Evolutionary conservation across 2,888 invertebrate genomes (phyloP).

Genomic region (Apocheima hispidaria): DNA sequence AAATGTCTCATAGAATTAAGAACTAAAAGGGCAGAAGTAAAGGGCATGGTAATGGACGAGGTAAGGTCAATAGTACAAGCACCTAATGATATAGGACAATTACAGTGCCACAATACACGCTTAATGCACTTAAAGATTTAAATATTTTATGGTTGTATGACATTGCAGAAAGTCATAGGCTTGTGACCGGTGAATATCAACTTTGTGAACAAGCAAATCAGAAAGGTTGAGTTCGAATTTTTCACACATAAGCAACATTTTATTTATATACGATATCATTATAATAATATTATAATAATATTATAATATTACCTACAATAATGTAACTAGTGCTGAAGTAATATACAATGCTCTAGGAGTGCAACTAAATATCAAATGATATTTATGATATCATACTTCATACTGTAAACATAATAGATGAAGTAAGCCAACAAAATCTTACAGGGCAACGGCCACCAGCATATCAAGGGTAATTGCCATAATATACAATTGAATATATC

Average conservation of each 20-base stretch:
- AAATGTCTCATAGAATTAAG: slow-evolving; percentile 38
- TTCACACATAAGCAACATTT: background rate
- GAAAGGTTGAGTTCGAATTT: background rate
- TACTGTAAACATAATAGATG: slow-evolving; percentile 3
- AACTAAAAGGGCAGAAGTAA: slow-evolving; percentile 32
- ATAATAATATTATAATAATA: background rate
- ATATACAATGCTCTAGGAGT: background rate
- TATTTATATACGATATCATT: background rate
- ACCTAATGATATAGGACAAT: slow-evolving; percentile 20
- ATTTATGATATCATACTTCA: background rate
- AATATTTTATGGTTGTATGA: slow-evolving; percentile 30
- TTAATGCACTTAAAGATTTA: slow-evolving; percentile 16
- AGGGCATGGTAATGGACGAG: slow-evolving; percentile 7
- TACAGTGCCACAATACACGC: slow-evolving; percentile 5
- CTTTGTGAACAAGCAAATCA: slow-evolving; percentile 6
- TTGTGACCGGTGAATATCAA: slow-evolving; percentile 26
- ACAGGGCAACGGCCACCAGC: slow-evolving; percentile 33
- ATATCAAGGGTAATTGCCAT: slow-evolving; percentile 33
- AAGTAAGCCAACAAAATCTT: slow-evolving; percentile 18
- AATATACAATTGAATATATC: slow-evolving; percentile 30
- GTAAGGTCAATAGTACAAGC: slow-evolving; percentile 20
- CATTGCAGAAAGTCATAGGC: slow-evolving; percentile 35
- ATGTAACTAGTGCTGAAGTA: background rate
- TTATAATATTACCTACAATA: background rate
- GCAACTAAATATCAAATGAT: background rate